Conservation (phyloP, 2,888 invertebrate species). For the Lacanobia wlatinum region DNA sequence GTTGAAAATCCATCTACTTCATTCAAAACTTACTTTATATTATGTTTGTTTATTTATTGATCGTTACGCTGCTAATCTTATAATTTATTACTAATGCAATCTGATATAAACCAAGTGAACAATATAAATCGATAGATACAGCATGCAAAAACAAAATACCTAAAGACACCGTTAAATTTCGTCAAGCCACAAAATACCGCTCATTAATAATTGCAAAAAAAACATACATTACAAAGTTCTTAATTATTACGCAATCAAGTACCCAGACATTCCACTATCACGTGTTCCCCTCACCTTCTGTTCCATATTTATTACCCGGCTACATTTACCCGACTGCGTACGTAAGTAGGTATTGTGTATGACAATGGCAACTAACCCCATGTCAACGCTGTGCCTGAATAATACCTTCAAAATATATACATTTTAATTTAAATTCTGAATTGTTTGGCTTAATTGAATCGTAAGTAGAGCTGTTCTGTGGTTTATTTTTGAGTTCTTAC, state of each 20-base stretch:
- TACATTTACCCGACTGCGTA: conserved; percentile 28
- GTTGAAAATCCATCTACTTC: too few relatives aligned
- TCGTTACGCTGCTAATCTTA: too few relatives aligned
- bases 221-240: not conserved
- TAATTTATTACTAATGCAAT: too few relatives aligned
- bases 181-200: not conserved
- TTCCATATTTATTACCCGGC: conserved; percentile 48
- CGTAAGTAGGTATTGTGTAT: conserved; percentile 40
- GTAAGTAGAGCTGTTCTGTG: not conserved
- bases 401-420: conserved; percentile 51
- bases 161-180: not conserved
- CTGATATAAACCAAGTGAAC: too few relatives aligned
- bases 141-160: too few relatives aligned
- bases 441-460: conserved; percentile 13
- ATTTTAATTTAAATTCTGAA: conserved; percentile 39
- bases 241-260: not conserved
- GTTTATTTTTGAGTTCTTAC: not conserved
- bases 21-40: too few relatives aligned
- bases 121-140: too few relatives aligned
- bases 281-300: conserved; percentile 20
- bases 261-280: conserved; percentile 5
- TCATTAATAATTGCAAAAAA: not conserved
- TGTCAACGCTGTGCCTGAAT: conserved; percentile 48
- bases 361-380: conserved; percentile 54
- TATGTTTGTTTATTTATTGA: too few relatives aligned